phyloP scores from a whole-genome alignment of 37 sponge, comb jelly and placozoan genomes.

The Hormiphora californensis region DNA sequence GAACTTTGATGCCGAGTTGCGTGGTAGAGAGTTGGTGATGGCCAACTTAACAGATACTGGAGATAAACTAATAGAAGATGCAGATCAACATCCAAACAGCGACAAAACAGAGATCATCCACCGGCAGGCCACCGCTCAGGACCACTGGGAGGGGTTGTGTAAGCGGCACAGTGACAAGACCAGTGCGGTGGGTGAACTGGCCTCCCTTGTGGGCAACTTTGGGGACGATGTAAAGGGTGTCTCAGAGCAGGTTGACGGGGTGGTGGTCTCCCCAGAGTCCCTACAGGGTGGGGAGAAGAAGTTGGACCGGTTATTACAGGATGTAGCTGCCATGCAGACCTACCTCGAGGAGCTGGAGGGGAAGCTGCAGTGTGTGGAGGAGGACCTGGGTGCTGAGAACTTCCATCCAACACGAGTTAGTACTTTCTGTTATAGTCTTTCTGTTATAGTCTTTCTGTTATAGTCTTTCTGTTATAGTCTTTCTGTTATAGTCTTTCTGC shows the following conservation, averaged over 20 bases:
- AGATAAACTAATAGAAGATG: neutral
- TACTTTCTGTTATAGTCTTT: too few relatives aligned
- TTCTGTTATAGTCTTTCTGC: too few relatives aligned
- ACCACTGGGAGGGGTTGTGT: neutral
- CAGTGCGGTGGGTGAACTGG: neutral
- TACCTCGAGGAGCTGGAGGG: neutral
- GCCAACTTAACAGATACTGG: neutral
- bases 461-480: too few relatives aligned
- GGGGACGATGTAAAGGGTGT: neutral
- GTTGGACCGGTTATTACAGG: neutral
- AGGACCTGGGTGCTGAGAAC: neutral
- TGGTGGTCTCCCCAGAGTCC: neutral
- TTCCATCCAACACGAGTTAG: neutral
- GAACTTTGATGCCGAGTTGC: constrained; percentile 20
- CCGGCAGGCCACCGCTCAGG: neutral
- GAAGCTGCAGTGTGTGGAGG: neutral
- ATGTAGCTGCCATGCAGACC: neutral
- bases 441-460: too few relatives aligned
- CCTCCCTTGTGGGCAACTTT: neutral
- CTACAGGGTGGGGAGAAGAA: neutral
- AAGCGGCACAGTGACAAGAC: neutral
- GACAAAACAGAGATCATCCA: neutral
- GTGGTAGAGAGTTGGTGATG: constrained; percentile 26
- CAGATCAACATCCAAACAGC: constrained; percentile 12
- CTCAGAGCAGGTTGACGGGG: neutral